Conservation (phyloP, 1,140 invertebrate species). For the Hermetia illucens region DNA sequence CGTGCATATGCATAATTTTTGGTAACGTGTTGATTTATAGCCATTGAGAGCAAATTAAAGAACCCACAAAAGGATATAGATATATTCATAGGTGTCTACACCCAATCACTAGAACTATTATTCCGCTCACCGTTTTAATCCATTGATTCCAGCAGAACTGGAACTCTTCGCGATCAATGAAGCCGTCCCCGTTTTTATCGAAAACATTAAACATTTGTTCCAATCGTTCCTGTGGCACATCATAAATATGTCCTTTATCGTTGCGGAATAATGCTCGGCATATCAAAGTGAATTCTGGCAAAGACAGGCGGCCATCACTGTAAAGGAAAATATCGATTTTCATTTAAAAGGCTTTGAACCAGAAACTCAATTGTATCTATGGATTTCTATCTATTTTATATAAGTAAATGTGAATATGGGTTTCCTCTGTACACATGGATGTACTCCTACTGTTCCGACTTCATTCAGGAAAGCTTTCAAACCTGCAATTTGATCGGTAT, state of each 20-base stretch:
- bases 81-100: not conserved
- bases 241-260: conserved; percentile 71
- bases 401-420: too few species aligned
- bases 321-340: too few species aligned
- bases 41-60: too few species aligned
- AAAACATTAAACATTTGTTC: conserved; percentile 66
- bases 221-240: conserved; percentile 53
- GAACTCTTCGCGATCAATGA: conserved; percentile 72
- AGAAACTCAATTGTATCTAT: too few species aligned
- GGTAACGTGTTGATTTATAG: too few species aligned
- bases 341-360: too few species aligned
- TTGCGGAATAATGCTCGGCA: conserved; percentile 76
- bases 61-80: not conserved
- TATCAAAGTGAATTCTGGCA: conserved; percentile 64
- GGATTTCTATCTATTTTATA: too few species aligned
- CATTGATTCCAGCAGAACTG: conserved; percentile 67
- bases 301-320: conserved; percentile 63
- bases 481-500: too few species aligned
- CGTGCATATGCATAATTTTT: too few species aligned
- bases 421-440: too few species aligned
- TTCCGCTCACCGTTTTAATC: conserved; percentile 57
- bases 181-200: conserved; percentile 61
- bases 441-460: too few species aligned
- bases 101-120: not conserved
- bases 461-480: too few species aligned